A percentile compares a stretch with the other conserved stretches of the same genome.
These are phyloP conservation scores for Manis crassicaudata DNA, from an alignment of 2,797 vertebrate genomes.

Conservation along the genomic window DNA sequence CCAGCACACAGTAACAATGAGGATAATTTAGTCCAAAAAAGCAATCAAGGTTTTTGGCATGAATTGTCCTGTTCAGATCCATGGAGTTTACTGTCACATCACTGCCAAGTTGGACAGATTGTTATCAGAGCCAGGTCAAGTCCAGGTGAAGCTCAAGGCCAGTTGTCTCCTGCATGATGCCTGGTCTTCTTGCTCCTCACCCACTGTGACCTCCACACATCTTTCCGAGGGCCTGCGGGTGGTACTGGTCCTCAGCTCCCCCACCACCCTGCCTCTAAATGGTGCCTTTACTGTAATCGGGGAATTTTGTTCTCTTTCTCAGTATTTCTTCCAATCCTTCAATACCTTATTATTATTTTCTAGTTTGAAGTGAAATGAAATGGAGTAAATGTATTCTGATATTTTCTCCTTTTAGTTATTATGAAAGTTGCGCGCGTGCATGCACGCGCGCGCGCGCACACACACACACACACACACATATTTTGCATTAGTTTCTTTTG, in stretches of 20 bases:
- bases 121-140: constrained; percentile 46
- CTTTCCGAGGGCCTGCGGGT: neutral
- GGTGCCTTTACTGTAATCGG: neutral
- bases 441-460: neutral
- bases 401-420: neutral
- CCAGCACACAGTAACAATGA: constrained; percentile 29
- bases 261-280: neutral
- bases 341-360: neutral
- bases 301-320: neutral
- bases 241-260: neutral
- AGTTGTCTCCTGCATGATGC: neutral
- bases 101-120: constrained; percentile 22
- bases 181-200: neutral
- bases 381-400: neutral
- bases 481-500: neutral
- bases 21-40: constrained; percentile 51
- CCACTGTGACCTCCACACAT: accelerated
- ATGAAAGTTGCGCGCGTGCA: neutral
- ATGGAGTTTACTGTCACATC: constrained; percentile 42
- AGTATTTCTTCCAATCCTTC: neutral
- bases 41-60: constrained; percentile 11
- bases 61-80: neutral
- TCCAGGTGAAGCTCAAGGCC: neutral
- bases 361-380: neutral
- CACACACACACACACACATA: neutral